Percentiles rank a stretch among this genome's conserved stretches.
phyloP scores from a whole-genome alignment of 2,113 vertebrate species.

The Percopsis transmontana region DNA sequence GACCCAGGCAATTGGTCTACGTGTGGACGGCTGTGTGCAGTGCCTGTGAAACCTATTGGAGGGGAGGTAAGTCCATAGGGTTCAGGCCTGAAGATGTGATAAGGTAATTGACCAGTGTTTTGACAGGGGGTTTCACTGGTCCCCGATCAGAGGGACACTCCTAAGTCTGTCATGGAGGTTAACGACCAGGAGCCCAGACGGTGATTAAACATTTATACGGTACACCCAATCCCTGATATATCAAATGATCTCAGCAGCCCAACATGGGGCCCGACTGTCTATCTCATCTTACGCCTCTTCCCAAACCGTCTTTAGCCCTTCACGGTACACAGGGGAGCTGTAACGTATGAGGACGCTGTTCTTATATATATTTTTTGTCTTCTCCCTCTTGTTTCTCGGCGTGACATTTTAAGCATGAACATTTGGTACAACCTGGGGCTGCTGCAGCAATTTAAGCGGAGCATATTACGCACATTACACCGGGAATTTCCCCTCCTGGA shows the following conservation, averaged over 20 bases:
- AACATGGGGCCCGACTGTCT: conserved; percentile 34
- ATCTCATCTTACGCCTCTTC: conserved; percentile 51
- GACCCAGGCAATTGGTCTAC: conserved; percentile 64
- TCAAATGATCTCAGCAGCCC: conserved; percentile 58
- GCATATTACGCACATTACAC: conserved; percentile 47
- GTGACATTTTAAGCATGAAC: conserved; percentile 18
- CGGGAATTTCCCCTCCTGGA: conserved; percentile 31
- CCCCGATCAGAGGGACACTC: conserved; percentile 11
- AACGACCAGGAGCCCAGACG: conserved; percentile 66
- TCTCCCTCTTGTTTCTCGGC: conserved; percentile 35
- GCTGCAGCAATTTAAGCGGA: conserved; percentile 31
- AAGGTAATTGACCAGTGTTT: conserved; percentile 66
- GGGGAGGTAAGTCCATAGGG: conserved; percentile 20
- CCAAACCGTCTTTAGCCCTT: conserved; percentile 54
- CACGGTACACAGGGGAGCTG: conserved; percentile 51
- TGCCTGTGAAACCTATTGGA: conserved; percentile 40
- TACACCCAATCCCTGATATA: conserved; percentile 64
- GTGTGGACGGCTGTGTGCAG: conserved; percentile 28
- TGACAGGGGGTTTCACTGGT: conserved; percentile 52
- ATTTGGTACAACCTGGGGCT: conserved; percentile 22
- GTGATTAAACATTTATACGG: conserved; percentile 73
- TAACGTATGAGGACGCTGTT: conserved; percentile 34
- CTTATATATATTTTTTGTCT: conserved; percentile 17
- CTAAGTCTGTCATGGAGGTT: conserved; percentile 61
- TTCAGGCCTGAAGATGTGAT: conserved; percentile 58